phyloP scores from a whole-genome alignment of 2,113 vertebrate genomes.

The Megaptera novaeangliae region DNA sequence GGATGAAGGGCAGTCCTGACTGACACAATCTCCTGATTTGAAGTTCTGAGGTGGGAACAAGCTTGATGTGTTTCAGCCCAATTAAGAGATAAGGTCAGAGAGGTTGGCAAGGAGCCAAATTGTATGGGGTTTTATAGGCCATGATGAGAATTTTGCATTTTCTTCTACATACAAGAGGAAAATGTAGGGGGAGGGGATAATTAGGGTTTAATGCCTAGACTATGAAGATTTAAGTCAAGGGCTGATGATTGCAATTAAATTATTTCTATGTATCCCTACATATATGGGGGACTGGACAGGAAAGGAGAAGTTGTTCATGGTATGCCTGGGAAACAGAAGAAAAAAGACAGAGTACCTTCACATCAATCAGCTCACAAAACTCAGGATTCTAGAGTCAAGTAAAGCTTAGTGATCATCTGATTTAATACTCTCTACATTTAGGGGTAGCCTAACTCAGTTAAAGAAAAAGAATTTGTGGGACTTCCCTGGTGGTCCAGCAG shows the following conservation, averaged over 20 bases:
- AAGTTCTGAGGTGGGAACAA: background rate
- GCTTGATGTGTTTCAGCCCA: background rate
- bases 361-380: background rate
- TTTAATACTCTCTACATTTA: background rate
- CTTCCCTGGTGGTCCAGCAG: too few species aligned
- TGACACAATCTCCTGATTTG: background rate
- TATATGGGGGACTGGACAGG: background rate
- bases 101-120: background rate
- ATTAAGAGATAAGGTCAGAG: background rate
- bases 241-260: background rate
- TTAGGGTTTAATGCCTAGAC: background rate
- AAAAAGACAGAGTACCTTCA: background rate
- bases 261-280: background rate
- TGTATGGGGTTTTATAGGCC: background rate
- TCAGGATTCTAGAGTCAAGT: background rate
- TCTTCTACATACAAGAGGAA: background rate
- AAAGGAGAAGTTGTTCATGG: background rate
- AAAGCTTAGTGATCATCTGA: background rate
- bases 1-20: background rate
- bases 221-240: background rate
- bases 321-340: background rate
- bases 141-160: background rate
- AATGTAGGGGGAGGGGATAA: background rate
- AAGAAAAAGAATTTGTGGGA: background rate
- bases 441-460: background rate